These are phyloP conservation scores for Drosophila novamexicana DNA, from an alignment of 1,140 invertebrate species.

Conservation along the genomic window DNA sequence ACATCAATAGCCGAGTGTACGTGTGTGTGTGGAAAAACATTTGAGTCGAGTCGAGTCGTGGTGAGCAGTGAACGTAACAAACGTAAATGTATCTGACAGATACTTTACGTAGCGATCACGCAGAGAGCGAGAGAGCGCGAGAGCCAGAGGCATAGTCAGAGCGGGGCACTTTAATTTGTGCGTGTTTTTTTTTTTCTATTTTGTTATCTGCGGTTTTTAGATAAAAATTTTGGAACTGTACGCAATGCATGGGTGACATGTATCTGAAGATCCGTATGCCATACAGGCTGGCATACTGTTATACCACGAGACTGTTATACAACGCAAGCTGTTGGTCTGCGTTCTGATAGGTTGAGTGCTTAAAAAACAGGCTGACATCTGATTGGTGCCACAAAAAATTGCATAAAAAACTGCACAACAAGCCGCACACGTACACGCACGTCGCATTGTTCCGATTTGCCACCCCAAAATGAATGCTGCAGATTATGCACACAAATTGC, in stretches of 20 bases:
- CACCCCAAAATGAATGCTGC: slow-evolving; percentile 29
- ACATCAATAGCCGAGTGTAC: slow-evolving; percentile 11
- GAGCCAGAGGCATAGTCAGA: not conserved
- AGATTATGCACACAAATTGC: slow-evolving; percentile 46
- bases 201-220: slow-evolving; percentile 45
- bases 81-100: slow-evolving; percentile 65
- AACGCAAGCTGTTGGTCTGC: not conserved
- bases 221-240: slow-evolving; percentile 49
- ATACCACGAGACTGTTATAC: slow-evolving; percentile 7
- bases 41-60: slow-evolving; percentile 44
- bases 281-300: slow-evolving; percentile 3
- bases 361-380: slow-evolving; percentile 52
- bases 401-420: slow-evolving; percentile 65
- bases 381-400: slow-evolving; percentile 68
- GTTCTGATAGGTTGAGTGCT: slow-evolving; percentile 54
- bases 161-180: slow-evolving; percentile 12
- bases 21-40: slow-evolving; percentile 59
- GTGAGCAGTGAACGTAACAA: slow-evolving; percentile 39
- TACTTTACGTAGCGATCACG: slow-evolving; percentile 65
- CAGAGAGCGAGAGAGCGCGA: slow-evolving; percentile 8
- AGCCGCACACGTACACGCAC: slow-evolving; percentile 1
- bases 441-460: slow-evolving; percentile 6
- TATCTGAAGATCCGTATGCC: not conserved
- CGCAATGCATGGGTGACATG: slow-evolving; percentile 1
- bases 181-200: not conserved